Evolutionary conservation across 2,888 invertebrate genomes (phyloP), one percentile per base, ranked within the genome.

Genomic region (Ditylenchus weischeri): DNA sequence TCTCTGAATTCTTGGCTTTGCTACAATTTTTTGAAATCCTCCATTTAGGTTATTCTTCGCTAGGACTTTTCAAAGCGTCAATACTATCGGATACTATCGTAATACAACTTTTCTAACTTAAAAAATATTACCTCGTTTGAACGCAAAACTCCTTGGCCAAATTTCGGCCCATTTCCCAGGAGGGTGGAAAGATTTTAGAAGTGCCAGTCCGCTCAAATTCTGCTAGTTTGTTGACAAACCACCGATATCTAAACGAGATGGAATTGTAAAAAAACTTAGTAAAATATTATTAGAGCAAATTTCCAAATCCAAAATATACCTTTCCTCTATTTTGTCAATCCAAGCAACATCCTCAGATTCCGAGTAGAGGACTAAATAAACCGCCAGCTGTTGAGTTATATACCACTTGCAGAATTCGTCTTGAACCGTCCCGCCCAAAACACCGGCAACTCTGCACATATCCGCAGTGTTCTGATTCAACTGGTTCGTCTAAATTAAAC

Each of bases 321-420:
- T 88, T 68, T 90, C 90, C 83, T 94, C 93, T 64, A 98, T 90
- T 80, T 92, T 92, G 80, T 94, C 91, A 69, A 99, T 84, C 96
- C 98, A 98, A 0, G 95, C 93, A 59, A 86, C 90, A 84, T 96
- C 95, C 84, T 98, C 94, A 80, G 91, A 92, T 78, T 92, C 90
- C 63, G 92, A 90, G 86, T 95, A 98, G 66, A 99, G 86, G 79
- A 94, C 92, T 64, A 88, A 87, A 84, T 99, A 98, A 84, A 99
- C 98, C 84, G 91, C 89, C 49, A 93, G 85, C 82, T 94, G 93
- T 60, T 88, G 86, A 57, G 87, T 87, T 8, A 93, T 89, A 85
- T 95, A 93, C 94, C 95, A 96, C 58, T 74, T 73, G 50, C 74
- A 71, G 38, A 80, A 77, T 64, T 78, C 78, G 19, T 76, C 76